Evolutionary conservation across 64 coral and sea anemone genomes (phyloP).

Genomic region (Montipora capricornis): DNA sequence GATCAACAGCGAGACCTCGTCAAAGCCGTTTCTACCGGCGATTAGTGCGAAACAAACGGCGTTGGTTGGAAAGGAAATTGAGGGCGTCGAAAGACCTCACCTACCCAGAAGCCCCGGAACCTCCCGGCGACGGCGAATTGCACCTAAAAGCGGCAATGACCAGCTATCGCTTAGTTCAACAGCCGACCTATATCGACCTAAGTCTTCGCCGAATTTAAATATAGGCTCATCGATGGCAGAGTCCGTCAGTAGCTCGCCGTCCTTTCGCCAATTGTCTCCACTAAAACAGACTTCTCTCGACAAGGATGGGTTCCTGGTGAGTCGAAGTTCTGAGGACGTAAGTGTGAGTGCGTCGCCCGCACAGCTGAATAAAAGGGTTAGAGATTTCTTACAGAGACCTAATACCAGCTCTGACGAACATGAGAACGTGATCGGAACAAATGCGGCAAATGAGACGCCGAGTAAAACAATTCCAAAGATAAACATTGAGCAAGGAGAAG

Average conservation of each 20-base stretch:
- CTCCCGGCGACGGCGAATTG: neutral
- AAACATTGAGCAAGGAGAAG: slow-evolving; percentile 1
- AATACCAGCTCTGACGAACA: slow-evolving; percentile 50
- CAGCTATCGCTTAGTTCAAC: neutral
- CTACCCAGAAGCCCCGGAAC: neutral
- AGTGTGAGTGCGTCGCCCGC: neutral
- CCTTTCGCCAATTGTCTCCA: neutral
- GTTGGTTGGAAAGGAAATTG: slow-evolving; percentile 33
- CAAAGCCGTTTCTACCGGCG: slow-evolving; percentile 51
- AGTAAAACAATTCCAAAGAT: neutral
- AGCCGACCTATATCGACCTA: slow-evolving; percentile 56
- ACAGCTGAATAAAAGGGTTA: slow-evolving; percentile 61
- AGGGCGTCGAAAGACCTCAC: neutral
- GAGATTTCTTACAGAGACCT: slow-evolving; percentile 73
- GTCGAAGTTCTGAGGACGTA: neutral
- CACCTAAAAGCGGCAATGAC: neutral
- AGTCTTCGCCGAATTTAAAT: slow-evolving; percentile 70
- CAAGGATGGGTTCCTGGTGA: neutral
- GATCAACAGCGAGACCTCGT: neutral
- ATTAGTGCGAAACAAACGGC: slow-evolving; percentile 13
- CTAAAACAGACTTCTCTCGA: neutral
- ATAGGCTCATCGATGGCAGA: neutral
- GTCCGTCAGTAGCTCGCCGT: neutral
- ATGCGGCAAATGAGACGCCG: neutral
- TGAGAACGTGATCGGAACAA: neutral